These are phyloP conservation scores for Drosophila subsilvestris DNA, from an alignment of 2,888 invertebrate species.

Conservation along the genomic window DNA sequence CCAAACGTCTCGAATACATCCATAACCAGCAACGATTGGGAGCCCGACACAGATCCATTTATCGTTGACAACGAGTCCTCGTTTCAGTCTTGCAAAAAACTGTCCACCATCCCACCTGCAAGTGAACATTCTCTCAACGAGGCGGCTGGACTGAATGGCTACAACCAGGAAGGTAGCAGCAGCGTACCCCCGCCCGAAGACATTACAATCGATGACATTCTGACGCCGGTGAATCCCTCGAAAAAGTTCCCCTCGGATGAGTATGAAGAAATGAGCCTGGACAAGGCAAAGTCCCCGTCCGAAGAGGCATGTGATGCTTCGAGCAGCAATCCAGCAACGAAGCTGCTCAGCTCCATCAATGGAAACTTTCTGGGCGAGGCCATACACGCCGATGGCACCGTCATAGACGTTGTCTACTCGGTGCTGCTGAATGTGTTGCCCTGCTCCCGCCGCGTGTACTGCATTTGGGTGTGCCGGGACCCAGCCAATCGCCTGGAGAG, in stretches of 20 bases:
- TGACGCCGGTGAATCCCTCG: slow-evolving; percentile 48
- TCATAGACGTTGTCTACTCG: slow-evolving; percentile 84
- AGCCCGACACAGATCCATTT: slow-evolving; percentile 74
- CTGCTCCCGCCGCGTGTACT: slow-evolving; percentile 86
- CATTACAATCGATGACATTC: slow-evolving; percentile 35
- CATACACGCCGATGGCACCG: slow-evolving; percentile 68
- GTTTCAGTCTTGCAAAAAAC: slow-evolving; percentile 33
- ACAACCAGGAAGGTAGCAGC: slow-evolving; percentile 18
- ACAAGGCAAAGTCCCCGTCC: slow-evolving; percentile 20
- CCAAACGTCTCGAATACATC: slow-evolving; percentile 86
- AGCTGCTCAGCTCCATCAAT: slow-evolving; percentile 50
- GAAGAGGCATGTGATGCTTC: slow-evolving; percentile 41
- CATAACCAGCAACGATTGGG: slow-evolving; percentile 85
- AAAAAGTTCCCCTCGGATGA: slow-evolving; percentile 37
- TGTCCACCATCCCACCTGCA: neutral
- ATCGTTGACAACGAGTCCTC: slow-evolving; percentile 49
- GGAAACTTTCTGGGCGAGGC: slow-evolving; percentile 74
- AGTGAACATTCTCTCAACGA: slow-evolving; percentile 15
- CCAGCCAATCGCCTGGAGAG: slow-evolving; percentile 79
- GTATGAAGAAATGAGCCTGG: slow-evolving; percentile 29
- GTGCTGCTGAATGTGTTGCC: slow-evolving; percentile 84
- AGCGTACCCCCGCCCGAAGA: slow-evolving; percentile 25
- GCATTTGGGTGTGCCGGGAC: slow-evolving; percentile 87
- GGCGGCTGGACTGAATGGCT: slow-evolving; percentile 1
- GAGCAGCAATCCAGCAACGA: slow-evolving; percentile 33